Evolutionary conservation across 2,888 invertebrate species (phyloP).

Genomic region (Tetanocera ferruginea): DNA sequence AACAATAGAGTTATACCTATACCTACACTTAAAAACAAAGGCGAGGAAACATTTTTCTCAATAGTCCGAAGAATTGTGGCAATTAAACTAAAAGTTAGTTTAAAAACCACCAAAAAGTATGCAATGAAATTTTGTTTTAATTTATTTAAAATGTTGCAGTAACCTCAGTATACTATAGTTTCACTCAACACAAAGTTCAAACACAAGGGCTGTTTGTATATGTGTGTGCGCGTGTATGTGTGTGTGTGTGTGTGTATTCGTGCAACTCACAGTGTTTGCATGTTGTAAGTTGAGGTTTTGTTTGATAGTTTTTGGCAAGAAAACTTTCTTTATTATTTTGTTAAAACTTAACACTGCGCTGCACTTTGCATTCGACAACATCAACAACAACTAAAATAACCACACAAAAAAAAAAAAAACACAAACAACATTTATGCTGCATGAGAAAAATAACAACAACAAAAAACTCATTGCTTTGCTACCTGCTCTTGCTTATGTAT

Average conservation of each 20-base stretch:
- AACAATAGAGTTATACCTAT: background rate
- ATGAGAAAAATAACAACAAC: background rate
- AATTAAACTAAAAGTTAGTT: too few relatives aligned
- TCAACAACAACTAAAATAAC: background rate
- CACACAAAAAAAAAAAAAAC: background rate
- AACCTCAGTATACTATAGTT: background rate
- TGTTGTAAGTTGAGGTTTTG: background rate
- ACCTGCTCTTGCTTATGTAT: background rate
- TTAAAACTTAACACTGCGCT: conserved; percentile 1
- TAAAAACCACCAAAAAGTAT: background rate
- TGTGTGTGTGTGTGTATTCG: background rate
- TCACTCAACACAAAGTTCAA: background rate
- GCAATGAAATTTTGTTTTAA: conserved; percentile 8
- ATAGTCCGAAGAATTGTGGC: too few relatives aligned
- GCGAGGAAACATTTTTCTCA: too few relatives aligned
- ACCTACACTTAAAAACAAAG: too few relatives aligned
- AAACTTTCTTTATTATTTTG: conserved; percentile 8
- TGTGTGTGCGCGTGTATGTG: background rate
- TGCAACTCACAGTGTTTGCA: background rate
- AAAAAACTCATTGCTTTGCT: background rate
- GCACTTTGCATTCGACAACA: background rate
- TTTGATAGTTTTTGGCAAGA: background rate
- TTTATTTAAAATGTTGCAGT: conserved; percentile 19
- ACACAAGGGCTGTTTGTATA: background rate
- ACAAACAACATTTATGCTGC: too few relatives aligned